Conservation (phyloP, 1,140 invertebrate genomes). For the Muscidifurax raptorellus region DNA sequence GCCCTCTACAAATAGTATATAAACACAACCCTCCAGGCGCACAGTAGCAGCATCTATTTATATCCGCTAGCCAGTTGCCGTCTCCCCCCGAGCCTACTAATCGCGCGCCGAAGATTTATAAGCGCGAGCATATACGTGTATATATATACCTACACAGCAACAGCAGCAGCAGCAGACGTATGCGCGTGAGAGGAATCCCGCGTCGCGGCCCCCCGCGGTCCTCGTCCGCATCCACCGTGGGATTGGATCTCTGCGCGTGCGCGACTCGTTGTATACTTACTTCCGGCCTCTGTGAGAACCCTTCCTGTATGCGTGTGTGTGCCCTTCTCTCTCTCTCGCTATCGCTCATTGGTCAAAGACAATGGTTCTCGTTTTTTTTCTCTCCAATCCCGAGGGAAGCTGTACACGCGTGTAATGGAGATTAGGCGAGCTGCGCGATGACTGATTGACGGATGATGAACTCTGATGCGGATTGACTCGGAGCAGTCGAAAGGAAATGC, state of each 20-base stretch:
- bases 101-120: constrained; percentile 74
- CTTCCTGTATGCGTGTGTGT: not conserved
- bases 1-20: not conserved
- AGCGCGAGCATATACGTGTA: constrained; percentile 55
- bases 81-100: constrained; percentile 64
- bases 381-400: constrained; percentile 1
- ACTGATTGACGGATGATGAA: constrained; percentile 36
- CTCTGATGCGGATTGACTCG: not conserved
- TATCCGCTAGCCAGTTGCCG: constrained; percentile 51
- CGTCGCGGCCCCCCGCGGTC: constrained; percentile 70
- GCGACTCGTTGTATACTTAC: constrained; percentile 56
- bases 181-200: constrained; percentile 66
- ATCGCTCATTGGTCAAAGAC: constrained; percentile 49
- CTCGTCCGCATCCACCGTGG: constrained; percentile 65
- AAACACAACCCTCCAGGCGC: not conserved
- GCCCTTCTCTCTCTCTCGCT: too few species aligned
- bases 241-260: constrained; percentile 65
- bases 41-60: constrained; percentile 43
- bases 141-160: not conserved
- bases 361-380: constrained; percentile 29
- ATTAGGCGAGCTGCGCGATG: constrained; percentile 16
- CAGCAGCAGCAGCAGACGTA: constrained; percentile 51
- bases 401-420: not conserved
- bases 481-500: constrained; percentile 2
- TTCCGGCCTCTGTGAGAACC: constrained; percentile 66